phyloP scores from a whole-genome alignment of 1,140 invertebrate species.

The Brachionus sp. region DNA sequence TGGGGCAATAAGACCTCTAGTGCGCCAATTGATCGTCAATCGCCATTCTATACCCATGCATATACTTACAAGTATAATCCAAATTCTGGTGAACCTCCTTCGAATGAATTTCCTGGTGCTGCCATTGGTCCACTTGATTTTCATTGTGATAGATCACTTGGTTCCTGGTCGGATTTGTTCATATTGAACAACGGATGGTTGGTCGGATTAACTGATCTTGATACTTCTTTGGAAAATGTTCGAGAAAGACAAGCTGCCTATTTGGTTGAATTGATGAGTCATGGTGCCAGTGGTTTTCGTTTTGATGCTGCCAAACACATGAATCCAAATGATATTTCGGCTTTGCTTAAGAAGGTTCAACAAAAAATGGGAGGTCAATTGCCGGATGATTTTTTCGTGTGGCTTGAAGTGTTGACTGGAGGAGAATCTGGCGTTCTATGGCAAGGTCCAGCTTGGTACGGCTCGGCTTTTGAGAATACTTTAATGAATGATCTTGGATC shows the following conservation, averaged over 20 bases:
- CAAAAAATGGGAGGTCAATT: conserved; percentile 45
- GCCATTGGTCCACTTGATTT: conserved; percentile 49
- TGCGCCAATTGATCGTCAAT: conserved; percentile 39
- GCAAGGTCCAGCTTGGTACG: conserved; percentile 42
- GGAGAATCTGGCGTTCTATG: conserved; percentile 39
- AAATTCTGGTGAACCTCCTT: conserved; percentile 41
- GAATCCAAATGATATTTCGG: conserved; percentile 29
- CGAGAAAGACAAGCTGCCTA: conserved; percentile 67
- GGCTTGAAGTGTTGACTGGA: conserved; percentile 42
- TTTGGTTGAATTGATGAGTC: conserved; percentile 69
- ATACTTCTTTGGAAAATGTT: conserved; percentile 68
- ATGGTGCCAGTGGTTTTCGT: conserved; percentile 72
- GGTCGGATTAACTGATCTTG: conserved; percentile 70
- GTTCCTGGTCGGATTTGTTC: conserved; percentile 54
- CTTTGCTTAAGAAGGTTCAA: conserved; percentile 41
- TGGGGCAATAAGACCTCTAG: conserved; percentile 43
- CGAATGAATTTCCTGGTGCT: conserved; percentile 60
- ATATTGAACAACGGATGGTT: conserved; percentile 70
- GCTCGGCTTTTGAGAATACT: conserved; percentile 23
- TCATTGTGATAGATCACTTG: conserved; percentile 53
- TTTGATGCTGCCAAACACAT: conserved; percentile 48
- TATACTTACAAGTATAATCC: conserved; percentile 48
- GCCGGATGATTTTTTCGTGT: conserved; percentile 45
- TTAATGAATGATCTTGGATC: conserved; percentile 33
- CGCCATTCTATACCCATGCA: conserved; percentile 55